A percentile compares a stretch with the other conserved stretches of the same genome.
Conservation (phyloP, 1,140 invertebrate genomes). For the Drosophila mojavensis region DNA sequence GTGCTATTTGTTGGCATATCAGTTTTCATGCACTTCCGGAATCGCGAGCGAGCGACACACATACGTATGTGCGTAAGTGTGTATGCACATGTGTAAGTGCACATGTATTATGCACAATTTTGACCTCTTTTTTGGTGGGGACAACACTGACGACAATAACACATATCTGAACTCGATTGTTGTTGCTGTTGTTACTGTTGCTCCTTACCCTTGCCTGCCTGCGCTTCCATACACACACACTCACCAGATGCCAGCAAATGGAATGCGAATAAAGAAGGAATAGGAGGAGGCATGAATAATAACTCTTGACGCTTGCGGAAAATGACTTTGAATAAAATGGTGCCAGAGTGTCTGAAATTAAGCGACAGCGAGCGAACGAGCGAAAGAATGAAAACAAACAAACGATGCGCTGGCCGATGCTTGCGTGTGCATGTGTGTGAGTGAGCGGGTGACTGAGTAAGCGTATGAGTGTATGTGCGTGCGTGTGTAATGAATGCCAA, state of each 20-base stretch:
- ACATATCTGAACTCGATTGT: constrained; percentile 31
- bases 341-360: constrained; percentile 75
- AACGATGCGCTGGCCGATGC: constrained; percentile 47
- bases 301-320: constrained; percentile 59
- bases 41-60: constrained; percentile 6
- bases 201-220: neutral
- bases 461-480: constrained; percentile 22
- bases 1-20: constrained; percentile 41
- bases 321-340: constrained; percentile 71
- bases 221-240: neutral
- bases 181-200: constrained; percentile 10
- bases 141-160: constrained; percentile 31
- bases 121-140: constrained; percentile 40
- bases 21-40: constrained; percentile 61
- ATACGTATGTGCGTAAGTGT: constrained; percentile 1
- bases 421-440: constrained; percentile 20
- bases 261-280: constrained; percentile 22
- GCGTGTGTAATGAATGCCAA: constrained; percentile 16
- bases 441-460: neutral
- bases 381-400: constrained; percentile 56
- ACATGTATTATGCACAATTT: neutral
- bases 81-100: neutral
- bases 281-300: constrained; percentile 54
- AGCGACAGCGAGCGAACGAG: constrained; percentile 40
- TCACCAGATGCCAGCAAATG: constrained; percentile 8